Evolutionary conservation across 2,888 invertebrate species (phyloP), one percentile per base, ranked within the genome.

Genomic region (Pseudococcus viburni): DNA sequence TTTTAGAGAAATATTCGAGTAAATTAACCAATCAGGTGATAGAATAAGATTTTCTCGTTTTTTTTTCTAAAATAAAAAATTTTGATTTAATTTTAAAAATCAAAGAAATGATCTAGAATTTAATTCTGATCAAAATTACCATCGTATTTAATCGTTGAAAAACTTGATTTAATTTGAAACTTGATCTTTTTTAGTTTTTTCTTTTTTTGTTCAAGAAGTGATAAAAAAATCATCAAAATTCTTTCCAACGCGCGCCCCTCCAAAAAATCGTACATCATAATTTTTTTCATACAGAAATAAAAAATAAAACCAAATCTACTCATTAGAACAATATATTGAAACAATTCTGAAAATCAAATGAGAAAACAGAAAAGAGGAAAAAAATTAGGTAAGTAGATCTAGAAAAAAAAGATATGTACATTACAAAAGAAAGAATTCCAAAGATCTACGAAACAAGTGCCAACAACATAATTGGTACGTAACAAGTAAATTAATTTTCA

Each of bases 401-500:
- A 46, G 12, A 83, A 46, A 46, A 83, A 83, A 83, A 46, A 46
- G 46, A 83, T 83, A 46, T 46, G 39, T 39, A 39, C 39, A 77
- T 77, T 39, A 83, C 1, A 83, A 83, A 33, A 83, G 33, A 17
- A 42, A 42, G 22, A 83, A 46, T n/a, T 39, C 19, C 4, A 83
- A 83, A 19, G 15, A 46, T 83, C 19, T 19, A 26, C 5, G 4
- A 83, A 83, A 83, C 77, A 77, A 77, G 42, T 46, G 80, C 9
- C 22, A 33, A 83, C 46, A 83, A 46, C 22, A 39, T 22, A 42
- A 42, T 42, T 3, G n/a, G 33, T 83, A 46, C 80, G 46, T 33
- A 33, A 73, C 17, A 73, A 33, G 73, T 73, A 33, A 73, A 33
- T 33, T 33, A 73, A 6, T 33, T 73, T 26, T 73, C 73, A 39